Percentiles rank a stretch among this genome's conserved stretches.
Evolutionary conservation across 2,797 vertebrate species (phyloP).

Genomic region (Ctenopoma multispine): DNA sequence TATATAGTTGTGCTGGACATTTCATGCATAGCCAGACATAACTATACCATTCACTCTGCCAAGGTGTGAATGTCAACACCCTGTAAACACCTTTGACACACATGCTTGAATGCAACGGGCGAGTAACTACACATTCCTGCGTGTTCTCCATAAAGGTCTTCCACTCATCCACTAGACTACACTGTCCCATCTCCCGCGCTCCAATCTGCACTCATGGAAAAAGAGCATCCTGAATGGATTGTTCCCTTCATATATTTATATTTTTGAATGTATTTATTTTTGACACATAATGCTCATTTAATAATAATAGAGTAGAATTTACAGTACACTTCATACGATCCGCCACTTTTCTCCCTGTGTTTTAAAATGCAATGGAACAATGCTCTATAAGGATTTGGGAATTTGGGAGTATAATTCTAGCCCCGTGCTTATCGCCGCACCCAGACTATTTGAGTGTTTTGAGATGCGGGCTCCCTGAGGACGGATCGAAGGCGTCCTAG

Average conservation of each 20-base stretch:
- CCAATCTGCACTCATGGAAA: conserved; percentile 44
- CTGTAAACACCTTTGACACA: conserved; percentile 85
- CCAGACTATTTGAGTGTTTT: conserved; percentile 84
- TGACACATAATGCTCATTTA: background rate
- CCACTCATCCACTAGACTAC: conserved; percentile 65
- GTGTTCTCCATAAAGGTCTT: conserved; percentile 79
- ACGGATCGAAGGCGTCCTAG: conserved; percentile 80
- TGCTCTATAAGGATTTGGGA: conserved; percentile 70
- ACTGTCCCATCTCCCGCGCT: conserved; percentile 68
- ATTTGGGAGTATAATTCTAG: conserved; percentile 82
- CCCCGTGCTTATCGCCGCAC: conserved; percentile 78
- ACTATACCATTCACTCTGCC: conserved; percentile 56
- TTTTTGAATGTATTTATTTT: conserved; percentile 4
- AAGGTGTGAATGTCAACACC: conserved; percentile 81
- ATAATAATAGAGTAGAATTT: background rate
- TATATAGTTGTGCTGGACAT: conserved; percentile 5
- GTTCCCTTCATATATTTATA: background rate
- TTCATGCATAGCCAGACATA: conserved; percentile 37
- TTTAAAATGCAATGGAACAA: conserved; percentile 55
- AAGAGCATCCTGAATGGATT: conserved; percentile 1
- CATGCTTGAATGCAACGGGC: conserved; percentile 78
- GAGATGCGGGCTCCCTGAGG: conserved; percentile 81
- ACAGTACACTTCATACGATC: background rate
- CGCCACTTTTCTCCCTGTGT: conserved; percentile 14
- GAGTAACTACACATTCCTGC: conserved; percentile 84